Conservation (phyloP, 2,797 vertebrate species). For the Eupleurogrammus muticus region DNA sequence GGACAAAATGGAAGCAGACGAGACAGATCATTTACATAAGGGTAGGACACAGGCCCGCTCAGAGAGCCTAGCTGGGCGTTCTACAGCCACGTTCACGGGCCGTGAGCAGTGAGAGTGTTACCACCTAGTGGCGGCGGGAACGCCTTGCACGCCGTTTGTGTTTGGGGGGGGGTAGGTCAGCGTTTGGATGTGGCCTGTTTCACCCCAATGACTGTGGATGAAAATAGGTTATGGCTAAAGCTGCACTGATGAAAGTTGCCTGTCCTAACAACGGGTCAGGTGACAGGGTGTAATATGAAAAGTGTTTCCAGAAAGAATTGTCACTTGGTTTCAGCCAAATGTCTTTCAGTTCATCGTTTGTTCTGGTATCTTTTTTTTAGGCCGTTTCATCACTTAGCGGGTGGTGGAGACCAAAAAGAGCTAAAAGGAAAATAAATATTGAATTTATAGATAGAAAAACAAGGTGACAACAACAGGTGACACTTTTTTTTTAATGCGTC, state of each 20-base stretch:
- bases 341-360: too few species aligned
- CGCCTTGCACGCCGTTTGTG: constrained; percentile 14
- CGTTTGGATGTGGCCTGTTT: not conserved
- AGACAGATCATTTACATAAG: constrained; percentile 76
- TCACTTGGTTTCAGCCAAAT: too few species aligned
- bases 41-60: constrained; percentile 42
- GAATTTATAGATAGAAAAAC: too few species aligned
- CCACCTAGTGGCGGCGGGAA: constrained; percentile 70
- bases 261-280: too few species aligned
- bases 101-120: constrained; percentile 48
- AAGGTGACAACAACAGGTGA: not conserved
- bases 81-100: not conserved
- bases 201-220: not conserved
- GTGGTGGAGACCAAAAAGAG: not conserved
- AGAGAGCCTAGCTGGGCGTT: constrained; percentile 32
- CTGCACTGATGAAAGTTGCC: too few species aligned
- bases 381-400: not conserved
- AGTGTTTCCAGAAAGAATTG: too few species aligned
- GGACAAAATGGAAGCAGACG: constrained; percentile 69
- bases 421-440: not conserved
- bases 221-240: not conserved
- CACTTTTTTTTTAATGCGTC: too few species aligned
- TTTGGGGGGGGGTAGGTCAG: not conserved
- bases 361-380: too few species aligned
- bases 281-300: too few species aligned